These are phyloP conservation scores for Hassar affinis DNA, from an alignment of 2,113 vertebrate species.

Conservation along the genomic window DNA sequence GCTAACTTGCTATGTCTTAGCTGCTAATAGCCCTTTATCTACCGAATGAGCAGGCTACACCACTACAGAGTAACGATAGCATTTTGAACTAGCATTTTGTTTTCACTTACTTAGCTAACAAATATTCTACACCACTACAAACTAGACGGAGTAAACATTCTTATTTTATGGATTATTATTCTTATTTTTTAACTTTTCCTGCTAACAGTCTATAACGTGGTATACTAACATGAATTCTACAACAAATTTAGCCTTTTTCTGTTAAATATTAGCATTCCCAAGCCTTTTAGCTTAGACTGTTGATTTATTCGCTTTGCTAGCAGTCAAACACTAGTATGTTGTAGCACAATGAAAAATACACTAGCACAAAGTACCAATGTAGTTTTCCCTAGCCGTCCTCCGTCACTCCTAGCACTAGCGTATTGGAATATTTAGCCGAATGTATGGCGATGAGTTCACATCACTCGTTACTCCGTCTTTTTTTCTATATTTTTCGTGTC, in stretches of 20 bases:
- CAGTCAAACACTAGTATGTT: not conserved
- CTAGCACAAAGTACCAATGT: not conserved
- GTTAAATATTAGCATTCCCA: not conserved
- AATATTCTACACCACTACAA: not conserved
- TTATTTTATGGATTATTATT: not conserved
- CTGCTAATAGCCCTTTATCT: conserved; percentile 8
- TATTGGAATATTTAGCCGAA: not conserved
- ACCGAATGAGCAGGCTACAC: not conserved
- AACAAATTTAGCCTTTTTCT: not conserved
- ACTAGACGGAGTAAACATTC: not conserved
- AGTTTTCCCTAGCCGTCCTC: not conserved
- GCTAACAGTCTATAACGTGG: not conserved
- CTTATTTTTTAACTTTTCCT: not conserved
- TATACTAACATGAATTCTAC: not conserved
- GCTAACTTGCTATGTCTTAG: not conserved
- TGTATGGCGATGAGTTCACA: not conserved
- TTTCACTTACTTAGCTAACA: not conserved
- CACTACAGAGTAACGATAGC: not conserved
- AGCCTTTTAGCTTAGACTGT: not conserved
- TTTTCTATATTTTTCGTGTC: not conserved
- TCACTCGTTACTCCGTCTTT: not conserved
- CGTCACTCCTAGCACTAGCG: not conserved
- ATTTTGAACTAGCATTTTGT: not conserved
- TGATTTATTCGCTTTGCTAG: not conserved
- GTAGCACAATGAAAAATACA: too few species aligned